phyloP scores from a whole-genome alignment of 1,140 invertebrate species.

The Temnothorax nylanderi region DNA sequence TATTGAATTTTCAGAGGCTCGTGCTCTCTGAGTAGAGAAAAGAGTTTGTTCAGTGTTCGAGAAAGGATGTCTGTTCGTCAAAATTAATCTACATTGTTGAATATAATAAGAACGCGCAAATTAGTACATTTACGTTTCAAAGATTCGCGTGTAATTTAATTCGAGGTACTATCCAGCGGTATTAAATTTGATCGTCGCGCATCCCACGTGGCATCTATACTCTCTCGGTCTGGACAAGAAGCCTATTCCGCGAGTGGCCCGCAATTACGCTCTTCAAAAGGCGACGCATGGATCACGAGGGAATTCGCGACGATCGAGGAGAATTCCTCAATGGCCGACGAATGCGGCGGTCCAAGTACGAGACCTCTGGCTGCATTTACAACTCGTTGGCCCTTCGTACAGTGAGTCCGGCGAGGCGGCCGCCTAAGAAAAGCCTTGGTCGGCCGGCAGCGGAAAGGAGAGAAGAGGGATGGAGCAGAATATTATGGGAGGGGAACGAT shows the following conservation, averaged over 20 bases:
- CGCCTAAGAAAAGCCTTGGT: slow-evolving; percentile 55
- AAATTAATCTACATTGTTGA: background rate
- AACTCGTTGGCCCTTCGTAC: slow-evolving; percentile 62
- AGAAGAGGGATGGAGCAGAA: background rate
- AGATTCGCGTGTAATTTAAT: slow-evolving; percentile 13
- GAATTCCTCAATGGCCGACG: slow-evolving; percentile 54
- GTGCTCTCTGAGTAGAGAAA: background rate
- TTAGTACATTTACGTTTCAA: background rate
- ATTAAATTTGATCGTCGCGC: slow-evolving; percentile 9
- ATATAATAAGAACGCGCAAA: background rate
- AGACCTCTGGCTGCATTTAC: slow-evolving; percentile 55
- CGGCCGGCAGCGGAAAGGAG: background rate
- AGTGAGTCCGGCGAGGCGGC: slow-evolving; percentile 36
- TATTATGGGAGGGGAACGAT: slow-evolving; percentile 37
- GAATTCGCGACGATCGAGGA: background rate
- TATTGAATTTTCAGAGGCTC: background rate
- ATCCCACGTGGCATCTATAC: background rate
- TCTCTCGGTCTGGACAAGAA: background rate
- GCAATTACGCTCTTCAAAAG: slow-evolving; percentile 46
- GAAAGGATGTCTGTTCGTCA: background rate
- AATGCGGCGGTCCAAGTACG: slow-evolving; percentile 23
- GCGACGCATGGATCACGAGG: slow-evolving; percentile 20
- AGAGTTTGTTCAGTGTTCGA: background rate
- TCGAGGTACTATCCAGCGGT: background rate
- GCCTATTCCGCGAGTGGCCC: background rate